phyloP scores from a whole-genome alignment of 2,113 vertebrate species.

The Glaucidium brasilianum region DNA sequence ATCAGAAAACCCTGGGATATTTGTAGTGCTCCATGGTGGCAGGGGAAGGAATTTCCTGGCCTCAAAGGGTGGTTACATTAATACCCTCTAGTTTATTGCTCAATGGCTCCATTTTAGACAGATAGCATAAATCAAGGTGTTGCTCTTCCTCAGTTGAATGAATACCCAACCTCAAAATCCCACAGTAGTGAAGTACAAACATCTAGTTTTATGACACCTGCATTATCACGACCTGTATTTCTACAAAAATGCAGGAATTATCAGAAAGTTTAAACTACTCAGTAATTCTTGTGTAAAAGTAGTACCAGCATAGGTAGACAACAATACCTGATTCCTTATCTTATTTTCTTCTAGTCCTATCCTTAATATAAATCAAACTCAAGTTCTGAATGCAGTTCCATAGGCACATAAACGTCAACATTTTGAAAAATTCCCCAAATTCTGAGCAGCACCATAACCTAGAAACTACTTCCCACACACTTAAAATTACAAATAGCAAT shows the following conservation, averaged over 20 bases:
- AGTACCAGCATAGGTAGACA: background rate
- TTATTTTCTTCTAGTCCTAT: background rate
- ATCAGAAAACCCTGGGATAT: slow-evolving; percentile 8
- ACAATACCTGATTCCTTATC: background rate
- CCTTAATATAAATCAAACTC: background rate
- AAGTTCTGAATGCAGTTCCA: background rate
- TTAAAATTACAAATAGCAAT: background rate
- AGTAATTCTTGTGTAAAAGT: background rate
- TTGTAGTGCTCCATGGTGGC: slow-evolving; percentile 6
- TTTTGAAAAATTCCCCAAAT: background rate
- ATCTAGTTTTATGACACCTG: background rate
- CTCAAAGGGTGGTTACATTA: background rate
- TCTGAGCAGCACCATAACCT: background rate
- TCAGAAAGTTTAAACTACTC: background rate
- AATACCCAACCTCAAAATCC: background rate
- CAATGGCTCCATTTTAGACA: background rate
- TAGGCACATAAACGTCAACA: background rate
- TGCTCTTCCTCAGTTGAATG: background rate
- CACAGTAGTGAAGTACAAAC: background rate
- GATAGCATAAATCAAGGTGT: background rate
- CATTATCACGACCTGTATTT: background rate
- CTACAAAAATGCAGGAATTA: background rate
- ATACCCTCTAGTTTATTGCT: background rate
- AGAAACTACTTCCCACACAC: background rate
- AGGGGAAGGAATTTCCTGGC: slow-evolving; percentile 42